Evolutionary conservation across 2,797 vertebrate species (phyloP).

Genomic region (Sylvilagus floridanus): DNA sequence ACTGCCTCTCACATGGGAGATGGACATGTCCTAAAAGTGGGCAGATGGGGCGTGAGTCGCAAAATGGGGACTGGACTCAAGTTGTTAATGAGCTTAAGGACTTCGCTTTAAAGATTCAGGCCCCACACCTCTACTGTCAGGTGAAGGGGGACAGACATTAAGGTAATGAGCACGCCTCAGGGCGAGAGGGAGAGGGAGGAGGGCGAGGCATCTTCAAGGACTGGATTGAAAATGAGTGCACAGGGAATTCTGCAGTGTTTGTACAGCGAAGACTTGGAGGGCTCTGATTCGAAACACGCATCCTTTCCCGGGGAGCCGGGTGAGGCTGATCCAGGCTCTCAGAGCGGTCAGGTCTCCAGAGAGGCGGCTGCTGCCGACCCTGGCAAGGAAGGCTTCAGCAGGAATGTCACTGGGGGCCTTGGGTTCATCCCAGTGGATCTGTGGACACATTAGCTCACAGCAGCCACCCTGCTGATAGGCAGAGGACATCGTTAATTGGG

Average conservation of each 20-base stretch:
- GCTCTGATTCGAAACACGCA: not conserved
- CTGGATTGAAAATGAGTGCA: not conserved
- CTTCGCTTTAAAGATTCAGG: constrained; percentile 23
- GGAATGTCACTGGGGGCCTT: not conserved
- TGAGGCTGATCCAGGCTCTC: not conserved
- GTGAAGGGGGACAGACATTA: not conserved
- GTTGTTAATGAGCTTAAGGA: not conserved
- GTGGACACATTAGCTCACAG: not conserved
- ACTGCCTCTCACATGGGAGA: not conserved
- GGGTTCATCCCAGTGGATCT: not conserved
- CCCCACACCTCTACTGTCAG: not conserved
- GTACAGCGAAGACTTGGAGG: not conserved
- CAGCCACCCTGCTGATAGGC: not conserved
- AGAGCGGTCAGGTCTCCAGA: not conserved
- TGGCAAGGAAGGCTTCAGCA: not conserved
- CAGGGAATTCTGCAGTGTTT: not conserved
- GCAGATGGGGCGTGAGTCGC: not conserved
- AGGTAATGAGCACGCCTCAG: not conserved
- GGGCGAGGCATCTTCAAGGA: not conserved
- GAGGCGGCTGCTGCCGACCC: not conserved
- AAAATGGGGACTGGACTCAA: not conserved
- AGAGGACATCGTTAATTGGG: not conserved
- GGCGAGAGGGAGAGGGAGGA: no score
- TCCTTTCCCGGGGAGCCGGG: not conserved
- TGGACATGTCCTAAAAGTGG: not conserved